Evolutionary conservation across 2,113 vertebrate genomes (phyloP), one percentile per base, ranked within the genome.

Genomic region (Oreochromis niloticus): DNA sequence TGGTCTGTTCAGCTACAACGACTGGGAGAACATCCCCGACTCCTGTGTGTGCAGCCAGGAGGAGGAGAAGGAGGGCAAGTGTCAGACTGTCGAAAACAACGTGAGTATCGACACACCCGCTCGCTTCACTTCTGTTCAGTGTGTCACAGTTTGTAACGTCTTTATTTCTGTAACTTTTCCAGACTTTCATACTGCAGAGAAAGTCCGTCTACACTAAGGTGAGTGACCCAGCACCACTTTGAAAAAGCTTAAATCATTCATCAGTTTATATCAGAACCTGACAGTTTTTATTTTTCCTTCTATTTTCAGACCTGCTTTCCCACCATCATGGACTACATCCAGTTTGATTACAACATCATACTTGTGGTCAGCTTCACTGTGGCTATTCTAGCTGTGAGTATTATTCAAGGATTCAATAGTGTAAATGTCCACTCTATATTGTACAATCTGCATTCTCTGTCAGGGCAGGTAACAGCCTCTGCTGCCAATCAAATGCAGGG

Each of bases 291-390:
- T 46, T 1, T 56, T n/a, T 30, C 36, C 19, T 7, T 41, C 30
- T 5, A 1, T 12, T 30, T 16, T 5, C 87, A 95, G 93, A 1
- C 90, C 73, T 95, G 94, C 80, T 88, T 91, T 50, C 87, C 92
- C 54, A 41, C 88, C 81, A 1, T 94, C 10, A 1, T 30, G 4
- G 1, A 24, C 43, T 89, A 55, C 66, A 0, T 61, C 14, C 2
- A n/a, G 39, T 2, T 3, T 0, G 0, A 2, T 0, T 61, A 93
- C 83, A 39, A 39, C 1, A 9, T 90, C 50, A 0, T 9, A 1
- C 13, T 92, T 5, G 92, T 54, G 0, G 2, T 92, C 14, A 0
- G 32, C 81, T 91, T 95, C 39, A 13, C 66, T 3, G 59, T 95
- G 83, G 88, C 59, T 3, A 1, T 3, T 1, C 83, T 95, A 71